Conservation (phyloP, 2,888 invertebrate species). For the Rhagonycha fulva region DNA sequence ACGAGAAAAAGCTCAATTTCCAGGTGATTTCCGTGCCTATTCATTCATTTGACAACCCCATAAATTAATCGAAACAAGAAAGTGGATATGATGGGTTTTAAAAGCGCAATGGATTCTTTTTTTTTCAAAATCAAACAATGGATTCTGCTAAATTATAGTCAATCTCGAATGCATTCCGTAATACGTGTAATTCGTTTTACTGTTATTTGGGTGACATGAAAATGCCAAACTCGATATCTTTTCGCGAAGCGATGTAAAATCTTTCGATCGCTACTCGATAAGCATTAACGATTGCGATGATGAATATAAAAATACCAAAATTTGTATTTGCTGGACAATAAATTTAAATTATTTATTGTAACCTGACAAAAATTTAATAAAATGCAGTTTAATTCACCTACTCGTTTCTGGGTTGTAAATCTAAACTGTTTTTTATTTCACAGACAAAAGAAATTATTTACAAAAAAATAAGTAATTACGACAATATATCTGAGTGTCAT, state of each 20-base stretch:
- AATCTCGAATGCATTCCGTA: neutral
- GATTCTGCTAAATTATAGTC: neutral
- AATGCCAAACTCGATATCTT: neutral
- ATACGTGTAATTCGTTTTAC: constrained; percentile 1
- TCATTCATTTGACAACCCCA: neutral
- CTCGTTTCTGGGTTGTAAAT: neutral
- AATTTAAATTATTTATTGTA: neutral
- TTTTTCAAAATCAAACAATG: constrained; percentile 1
- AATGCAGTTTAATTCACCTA: neutral
- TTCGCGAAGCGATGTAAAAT: neutral
- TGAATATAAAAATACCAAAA: neutral
- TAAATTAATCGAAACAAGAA: neutral
- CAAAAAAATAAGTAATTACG: neutral
- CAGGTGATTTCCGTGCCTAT: neutral
- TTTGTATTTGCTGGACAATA: neutral
- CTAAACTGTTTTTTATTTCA: neutral
- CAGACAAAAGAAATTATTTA: neutral
- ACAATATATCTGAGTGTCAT: constrained; percentile 6
- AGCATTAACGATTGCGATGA: neutral
- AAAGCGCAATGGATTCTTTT: neutral
- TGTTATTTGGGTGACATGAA: constrained; percentile 2
- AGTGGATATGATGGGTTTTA: neutral
- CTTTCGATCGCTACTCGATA: neutral
- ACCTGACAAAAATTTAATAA: neutral
- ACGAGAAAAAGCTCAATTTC: neutral